Conservation (phyloP, 1,140 invertebrate species). For the Caerostris extrusa region DNA sequence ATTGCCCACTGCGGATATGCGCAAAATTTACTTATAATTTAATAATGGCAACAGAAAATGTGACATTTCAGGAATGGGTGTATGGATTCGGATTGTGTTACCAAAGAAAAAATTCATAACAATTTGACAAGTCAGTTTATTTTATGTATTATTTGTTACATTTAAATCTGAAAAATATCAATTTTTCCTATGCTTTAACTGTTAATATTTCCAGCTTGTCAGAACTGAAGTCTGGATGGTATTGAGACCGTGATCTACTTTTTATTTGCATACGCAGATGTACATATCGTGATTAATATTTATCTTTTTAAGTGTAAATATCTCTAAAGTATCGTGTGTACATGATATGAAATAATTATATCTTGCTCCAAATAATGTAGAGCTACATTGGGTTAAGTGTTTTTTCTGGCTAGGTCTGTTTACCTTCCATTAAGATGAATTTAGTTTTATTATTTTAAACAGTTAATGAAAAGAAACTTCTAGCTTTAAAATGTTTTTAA, state of each 20-base stretch:
- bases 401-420: not conserved
- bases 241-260: not conserved
- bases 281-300: not conserved
- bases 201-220: not conserved
- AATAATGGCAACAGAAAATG: conserved; percentile 65
- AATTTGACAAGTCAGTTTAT: conserved; percentile 70
- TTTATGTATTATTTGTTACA: not conserved
- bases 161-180: not conserved
- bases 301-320: not conserved
- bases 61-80: conserved; percentile 73
- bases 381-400: not conserved
- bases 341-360: not conserved
- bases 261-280: not conserved
- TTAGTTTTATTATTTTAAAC: too few relatives aligned
- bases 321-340: not conserved
- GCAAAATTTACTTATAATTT: conserved; percentile 60
- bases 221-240: not conserved
- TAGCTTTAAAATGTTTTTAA: too few relatives aligned
- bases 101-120: conserved; percentile 40
- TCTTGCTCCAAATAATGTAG: not conserved
- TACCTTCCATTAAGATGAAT: not conserved
- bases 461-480: too few relatives aligned
- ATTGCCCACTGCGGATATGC: conserved; percentile 63
- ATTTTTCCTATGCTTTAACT: not conserved
- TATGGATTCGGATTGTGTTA: conserved; percentile 71